A percentile compares a stretch with the other conserved stretches of the same genome.
Evolutionary conservation across 2,113 vertebrate species (phyloP).

Genomic region (Oxygymnocypris stewartii): DNA sequence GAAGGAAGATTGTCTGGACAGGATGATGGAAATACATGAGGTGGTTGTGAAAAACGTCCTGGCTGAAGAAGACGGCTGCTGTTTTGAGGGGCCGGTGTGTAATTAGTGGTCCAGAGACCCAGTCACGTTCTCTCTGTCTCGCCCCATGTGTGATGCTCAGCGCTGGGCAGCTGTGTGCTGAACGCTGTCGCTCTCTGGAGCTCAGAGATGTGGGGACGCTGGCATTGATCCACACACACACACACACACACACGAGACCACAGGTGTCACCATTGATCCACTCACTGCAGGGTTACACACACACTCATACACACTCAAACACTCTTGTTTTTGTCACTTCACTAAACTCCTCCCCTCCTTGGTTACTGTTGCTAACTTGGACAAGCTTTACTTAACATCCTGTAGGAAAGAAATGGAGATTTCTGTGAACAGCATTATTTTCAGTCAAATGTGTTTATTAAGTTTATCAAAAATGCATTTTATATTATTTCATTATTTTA

Average conservation of each 20-base stretch:
- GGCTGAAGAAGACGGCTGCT: slow-evolving; percentile 11
- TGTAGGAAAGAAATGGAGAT: neutral
- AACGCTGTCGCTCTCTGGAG: slow-evolving; percentile 7
- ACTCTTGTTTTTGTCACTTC: neutral
- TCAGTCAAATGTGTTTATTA: neutral
- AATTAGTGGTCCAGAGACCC: neutral
- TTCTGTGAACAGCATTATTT: neutral
- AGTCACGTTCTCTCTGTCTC: slow-evolving; percentile 24
- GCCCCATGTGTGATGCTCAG: neutral
- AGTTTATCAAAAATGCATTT: neutral
- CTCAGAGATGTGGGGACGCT: neutral
- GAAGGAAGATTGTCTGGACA: neutral
- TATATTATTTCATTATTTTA: neutral
- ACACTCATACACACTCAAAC: neutral
- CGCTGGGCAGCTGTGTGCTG: neutral
- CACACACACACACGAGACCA: neutral
- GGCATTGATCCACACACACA: slow-evolving; percentile 8
- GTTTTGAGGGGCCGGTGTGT: neutral
- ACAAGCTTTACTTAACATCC: neutral
- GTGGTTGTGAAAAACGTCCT: neutral
- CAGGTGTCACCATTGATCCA: slow-evolving; percentile 22
- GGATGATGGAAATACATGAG: neutral
- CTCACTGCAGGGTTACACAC: neutral
- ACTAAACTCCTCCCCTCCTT: neutral
- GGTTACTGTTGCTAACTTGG: slow-evolving; percentile 5